Evolutionary conservation across 2,113 vertebrate genomes (phyloP), one percentile per base, ranked within the genome.

Genomic region (Centropus unirufus): DNA sequence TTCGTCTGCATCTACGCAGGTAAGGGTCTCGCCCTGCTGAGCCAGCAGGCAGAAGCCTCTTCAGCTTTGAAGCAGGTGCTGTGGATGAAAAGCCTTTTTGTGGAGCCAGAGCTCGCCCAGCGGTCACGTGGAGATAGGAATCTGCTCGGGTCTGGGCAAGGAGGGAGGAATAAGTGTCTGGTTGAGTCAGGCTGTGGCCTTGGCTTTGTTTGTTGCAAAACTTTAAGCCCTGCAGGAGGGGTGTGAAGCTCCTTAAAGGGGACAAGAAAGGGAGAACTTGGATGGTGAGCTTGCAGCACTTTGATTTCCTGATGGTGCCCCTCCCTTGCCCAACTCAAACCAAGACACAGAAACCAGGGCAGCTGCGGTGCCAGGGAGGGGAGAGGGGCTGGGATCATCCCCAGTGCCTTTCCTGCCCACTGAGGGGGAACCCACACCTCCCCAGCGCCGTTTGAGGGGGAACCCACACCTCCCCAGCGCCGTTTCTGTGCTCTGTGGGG

Each of bases 1-100:
- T 99, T 99, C 11, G 99, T 99, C 92, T 99, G 99, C 96, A 99
- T 99, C 92, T 99, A 99, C 13, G 99, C 99, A 95, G 99, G 99
- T 99, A 96, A 96, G 40, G 94, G 17, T 8, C 81, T 86, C 21
- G n/a, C n/a, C n/a, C n/a, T n/a, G n/a, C n/a, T 5, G 30, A 20
- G 8, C 8, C 2, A n/a, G 66, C n/a, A 4, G 44, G 2, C 11
- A 17, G 57, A 34, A 40, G 3, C 8, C 18, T 52, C 52, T 49
- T 6, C 36, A 2, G 32, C 11, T 32, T 5, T 29, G 26, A 2
- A 21, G 40, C 5, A 1, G 66, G 26, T 24, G 52, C 39, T 47
- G 30, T 12, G 73, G 26, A 6, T 14, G 34, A 42, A n/a, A n/a
- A 59, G 19, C 39, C 20, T 14, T 23, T 19, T 23, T 19, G 46